Conservation (phyloP, 1,140 invertebrate genomes). For the Proales similis region DNA sequence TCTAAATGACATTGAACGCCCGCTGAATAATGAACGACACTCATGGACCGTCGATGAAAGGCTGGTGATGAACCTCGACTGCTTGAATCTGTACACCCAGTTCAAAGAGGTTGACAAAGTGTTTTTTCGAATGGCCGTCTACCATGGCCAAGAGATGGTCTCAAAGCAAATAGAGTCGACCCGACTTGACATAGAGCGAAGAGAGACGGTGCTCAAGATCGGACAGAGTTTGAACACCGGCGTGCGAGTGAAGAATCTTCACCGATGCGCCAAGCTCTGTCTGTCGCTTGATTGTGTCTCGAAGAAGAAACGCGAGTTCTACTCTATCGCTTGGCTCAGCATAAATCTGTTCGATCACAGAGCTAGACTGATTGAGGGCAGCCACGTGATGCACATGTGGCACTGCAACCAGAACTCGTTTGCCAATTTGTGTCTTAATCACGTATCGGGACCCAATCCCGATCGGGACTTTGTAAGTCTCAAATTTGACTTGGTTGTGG, state of each 20-base stretch:
- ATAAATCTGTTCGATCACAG: constrained; percentile 88
- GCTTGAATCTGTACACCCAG: too few relatives aligned
- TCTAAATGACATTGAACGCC: too few relatives aligned
- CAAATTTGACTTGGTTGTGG: constrained; percentile 1
- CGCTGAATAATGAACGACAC: too few relatives aligned
- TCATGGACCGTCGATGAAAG: too few relatives aligned
- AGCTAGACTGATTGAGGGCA: constrained; percentile 70
- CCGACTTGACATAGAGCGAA: too few relatives aligned
- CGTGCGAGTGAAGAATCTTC: constrained; percentile 45
- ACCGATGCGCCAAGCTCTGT: constrained; percentile 42
- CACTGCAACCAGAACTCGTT: constrained; percentile 56
- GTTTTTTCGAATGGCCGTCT: constrained; percentile 40
- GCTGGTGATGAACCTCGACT: too few relatives aligned
- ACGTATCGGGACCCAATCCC: constrained; percentile 3
- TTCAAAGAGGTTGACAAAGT: constrained; percentile 40
- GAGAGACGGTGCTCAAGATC: too few relatives aligned
- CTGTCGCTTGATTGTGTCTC: constrained; percentile 40
- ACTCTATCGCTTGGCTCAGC: constrained; percentile 84
- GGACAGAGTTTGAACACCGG: too few relatives aligned
- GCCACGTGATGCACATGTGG: constrained; percentile 82
- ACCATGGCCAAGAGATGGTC: constrained; percentile 41
- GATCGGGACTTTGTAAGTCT: constrained; percentile 7
- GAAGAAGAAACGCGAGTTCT: constrained; percentile 57
- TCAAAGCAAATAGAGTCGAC: too few relatives aligned
- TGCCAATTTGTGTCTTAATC: background rate